Base-by-base conservation (phyloP, 2,888 invertebrate genomes). In the Parthenolecanium corni region DNA sequence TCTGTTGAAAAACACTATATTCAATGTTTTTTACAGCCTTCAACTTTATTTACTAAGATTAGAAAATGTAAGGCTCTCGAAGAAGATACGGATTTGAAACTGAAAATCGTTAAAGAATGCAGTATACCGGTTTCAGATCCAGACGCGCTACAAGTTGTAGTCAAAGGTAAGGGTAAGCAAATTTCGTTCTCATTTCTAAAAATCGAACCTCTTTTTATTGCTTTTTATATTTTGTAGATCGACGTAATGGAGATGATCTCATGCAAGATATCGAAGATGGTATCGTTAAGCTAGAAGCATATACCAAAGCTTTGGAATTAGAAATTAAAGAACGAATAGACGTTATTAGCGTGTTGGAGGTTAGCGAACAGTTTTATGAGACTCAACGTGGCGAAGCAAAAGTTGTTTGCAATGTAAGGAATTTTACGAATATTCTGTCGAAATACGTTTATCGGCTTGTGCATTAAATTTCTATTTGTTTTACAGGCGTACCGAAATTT, bases 371-470 rank as follows among this genome's bases (percentile, higher is more conserved):
- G 66, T 93, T 90, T 74, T 89, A 94, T 72, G 86, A 89, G 44
- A 87, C 86, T 18, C 95, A 96, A 73, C 80, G 87, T 65, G 87
- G 89, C 5, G 96, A 97, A 77, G 95, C 95, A 14, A 93, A 92
- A 79, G 86, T 95, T 66, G 95, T 96, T 24, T 89, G 89, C 65
- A 92, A 89, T 79, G 95, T 94, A 76, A 83, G 87, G 82, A 23
- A 23, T 51, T 14, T 14, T 18, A 6, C 64, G 18, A n/a, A 24
- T 36, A 11, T 6, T 20, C 3, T 36, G 23, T 18, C n/a, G 16
- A 52, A 21, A 52, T 52, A 25, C 9, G n/a, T 9, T 12, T 20
- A 49, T 49, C 14, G 40, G 20, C 14, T 38, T 24, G 24, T 40
- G 24, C 40, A 11, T 21, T 20, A 40, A 36, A 25, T 38, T 31